These are phyloP conservation scores for Octonoba sinensis DNA, from an alignment of 2,888 invertebrate species.

Conservation along the genomic window DNA sequence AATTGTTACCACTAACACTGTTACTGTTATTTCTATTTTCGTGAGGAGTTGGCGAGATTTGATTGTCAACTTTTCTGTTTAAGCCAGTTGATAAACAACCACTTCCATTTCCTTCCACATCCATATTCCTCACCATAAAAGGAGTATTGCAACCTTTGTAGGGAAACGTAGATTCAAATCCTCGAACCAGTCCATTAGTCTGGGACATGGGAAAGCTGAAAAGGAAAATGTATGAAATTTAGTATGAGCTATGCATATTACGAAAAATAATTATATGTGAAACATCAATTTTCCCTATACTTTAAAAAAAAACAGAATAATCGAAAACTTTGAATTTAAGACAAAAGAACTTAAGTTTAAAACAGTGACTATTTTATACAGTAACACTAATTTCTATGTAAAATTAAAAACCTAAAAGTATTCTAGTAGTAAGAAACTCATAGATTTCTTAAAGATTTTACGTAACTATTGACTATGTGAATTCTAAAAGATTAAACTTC, in stretches of 20 bases:
- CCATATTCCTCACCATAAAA: conserved; percentile 45
- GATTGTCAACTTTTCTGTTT: conserved; percentile 47
- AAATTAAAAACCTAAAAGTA: too few species aligned
- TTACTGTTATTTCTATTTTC: conserved; percentile 41
- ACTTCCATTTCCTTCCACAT: conserved; percentile 44
- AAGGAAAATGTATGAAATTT: conserved; percentile 22
- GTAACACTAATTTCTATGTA: too few species aligned
- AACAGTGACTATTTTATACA: too few species aligned
- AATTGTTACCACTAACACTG: conserved; percentile 15
- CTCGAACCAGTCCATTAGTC: conserved; percentile 51
- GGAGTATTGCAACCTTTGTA: conserved; percentile 50
- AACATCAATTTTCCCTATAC: background rate
- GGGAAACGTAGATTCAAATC: conserved; percentile 51
- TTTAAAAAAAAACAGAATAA: background rate
- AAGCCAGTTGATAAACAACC: conserved; percentile 14
- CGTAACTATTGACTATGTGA: too few species aligned
- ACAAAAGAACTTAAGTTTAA: too few species aligned
- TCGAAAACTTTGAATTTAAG: background rate
- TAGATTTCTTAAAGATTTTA: too few species aligned
- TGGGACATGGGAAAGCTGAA: conserved; percentile 50
- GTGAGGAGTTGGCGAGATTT: conserved; percentile 39
- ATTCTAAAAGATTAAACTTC: too few species aligned
- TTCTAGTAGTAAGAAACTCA: too few species aligned
- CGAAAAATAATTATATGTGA: background rate
- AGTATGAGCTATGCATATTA: background rate